Percentiles rank a stretch among this genome's conserved stretches.
Evolutionary conservation across 1,140 invertebrate species (phyloP).

Genomic region (Bombus waltoni): DNA sequence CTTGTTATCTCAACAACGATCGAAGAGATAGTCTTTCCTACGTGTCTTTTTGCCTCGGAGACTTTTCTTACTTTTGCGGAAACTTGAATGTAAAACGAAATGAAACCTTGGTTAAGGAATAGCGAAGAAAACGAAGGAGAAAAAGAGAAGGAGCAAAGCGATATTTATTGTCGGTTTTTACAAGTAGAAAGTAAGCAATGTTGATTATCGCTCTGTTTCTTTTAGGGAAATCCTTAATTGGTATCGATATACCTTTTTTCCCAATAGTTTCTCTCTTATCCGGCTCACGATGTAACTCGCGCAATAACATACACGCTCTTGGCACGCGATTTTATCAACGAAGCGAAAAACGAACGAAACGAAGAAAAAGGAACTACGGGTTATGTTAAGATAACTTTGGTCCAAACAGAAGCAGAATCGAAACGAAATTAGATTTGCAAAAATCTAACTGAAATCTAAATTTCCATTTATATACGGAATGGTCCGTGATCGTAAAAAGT

Average conservation of each 20-base stretch:
- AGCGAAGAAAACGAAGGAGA: too few relatives aligned
- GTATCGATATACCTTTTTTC: constrained; percentile 18
- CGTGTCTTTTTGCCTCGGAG: neutral
- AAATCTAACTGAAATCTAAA: too few relatives aligned
- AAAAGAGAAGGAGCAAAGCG: neutral
- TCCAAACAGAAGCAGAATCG: too few relatives aligned
- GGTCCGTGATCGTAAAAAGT: too few relatives aligned
- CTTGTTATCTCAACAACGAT: neutral
- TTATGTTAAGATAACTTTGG: neutral
- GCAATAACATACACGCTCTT: neutral
- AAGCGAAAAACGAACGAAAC: neutral
- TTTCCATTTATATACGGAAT: too few relatives aligned
- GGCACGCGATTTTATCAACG: neutral
- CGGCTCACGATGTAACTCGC: neutral
- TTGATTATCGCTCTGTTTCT: constrained; percentile 20
- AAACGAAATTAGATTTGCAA: too few relatives aligned
- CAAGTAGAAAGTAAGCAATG: constrained; percentile 24
- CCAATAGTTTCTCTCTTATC: constrained; percentile 32
- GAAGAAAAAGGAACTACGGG: neutral
- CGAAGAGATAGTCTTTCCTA: neutral
- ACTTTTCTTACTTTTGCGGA: neutral
- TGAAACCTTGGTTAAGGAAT: neutral
- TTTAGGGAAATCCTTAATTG: constrained; percentile 39
- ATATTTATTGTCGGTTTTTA: constrained; percentile 5
- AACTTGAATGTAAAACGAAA: neutral